A percentile compares a stretch with the other conserved stretches of the same genome.
These are phyloP conservation scores for Holacanthus passer DNA, from an alignment of 2,113 vertebrate species.

Conservation along the genomic window DNA sequence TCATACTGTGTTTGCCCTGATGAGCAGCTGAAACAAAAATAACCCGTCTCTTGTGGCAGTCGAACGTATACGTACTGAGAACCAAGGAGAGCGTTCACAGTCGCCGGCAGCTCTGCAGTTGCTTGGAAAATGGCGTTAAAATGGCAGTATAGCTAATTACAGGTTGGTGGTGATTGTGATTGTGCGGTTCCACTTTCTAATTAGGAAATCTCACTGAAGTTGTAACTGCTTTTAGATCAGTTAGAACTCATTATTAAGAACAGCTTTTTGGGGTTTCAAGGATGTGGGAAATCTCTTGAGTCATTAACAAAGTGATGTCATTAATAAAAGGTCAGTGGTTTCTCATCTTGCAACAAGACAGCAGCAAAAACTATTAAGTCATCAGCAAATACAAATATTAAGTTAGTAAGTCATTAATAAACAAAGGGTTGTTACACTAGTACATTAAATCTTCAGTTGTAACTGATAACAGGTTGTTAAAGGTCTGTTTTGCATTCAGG, in stretches of 20 bases:
- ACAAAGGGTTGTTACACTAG: neutral
- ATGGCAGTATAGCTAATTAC: neutral
- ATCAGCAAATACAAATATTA: neutral
- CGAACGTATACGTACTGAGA: neutral
- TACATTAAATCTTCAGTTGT: neutral
- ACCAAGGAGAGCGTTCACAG: constrained; percentile 1
- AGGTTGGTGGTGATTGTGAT: neutral
- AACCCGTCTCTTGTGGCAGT: constrained; percentile 33
- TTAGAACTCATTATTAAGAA: neutral
- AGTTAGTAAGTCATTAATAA: neutral
- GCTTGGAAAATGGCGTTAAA: neutral
- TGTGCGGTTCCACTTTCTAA: neutral
- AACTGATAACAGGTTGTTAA: neutral
- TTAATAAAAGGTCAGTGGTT: neutral
- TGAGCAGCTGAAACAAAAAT: constrained; percentile 60
- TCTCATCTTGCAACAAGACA: neutral
- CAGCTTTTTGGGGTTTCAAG: neutral
- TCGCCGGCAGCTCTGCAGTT: neutral
- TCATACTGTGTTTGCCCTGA: constrained; percentile 51
- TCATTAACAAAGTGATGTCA: neutral
- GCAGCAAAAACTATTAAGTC: neutral
- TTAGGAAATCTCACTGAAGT: neutral
- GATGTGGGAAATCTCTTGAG: neutral
- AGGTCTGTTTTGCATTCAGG: neutral
- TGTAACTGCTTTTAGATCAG: neutral